These are phyloP conservation scores for Pollenia amentaria DNA, from an alignment of 2,888 invertebrate genomes.

Conservation along the genomic window DNA sequence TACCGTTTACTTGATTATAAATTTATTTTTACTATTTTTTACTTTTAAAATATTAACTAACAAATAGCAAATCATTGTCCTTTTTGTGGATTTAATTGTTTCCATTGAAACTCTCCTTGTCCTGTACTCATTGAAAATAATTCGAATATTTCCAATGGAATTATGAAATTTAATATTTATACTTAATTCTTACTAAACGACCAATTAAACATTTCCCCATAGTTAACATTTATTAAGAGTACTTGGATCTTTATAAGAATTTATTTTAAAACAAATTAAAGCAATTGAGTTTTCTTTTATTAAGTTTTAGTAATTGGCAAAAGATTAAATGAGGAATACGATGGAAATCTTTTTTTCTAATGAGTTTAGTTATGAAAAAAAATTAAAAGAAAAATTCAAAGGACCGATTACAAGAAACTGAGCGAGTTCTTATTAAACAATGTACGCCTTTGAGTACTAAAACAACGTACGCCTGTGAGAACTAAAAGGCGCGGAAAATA, in stretches of 20 bases:
- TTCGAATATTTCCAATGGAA: not conserved
- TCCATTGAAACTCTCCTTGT: not conserved
- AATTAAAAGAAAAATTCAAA: not conserved
- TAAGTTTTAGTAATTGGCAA: not conserved
- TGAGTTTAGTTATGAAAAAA: not conserved
- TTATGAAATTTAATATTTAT: slow-evolving; percentile 16
- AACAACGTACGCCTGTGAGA: too few relatives aligned
- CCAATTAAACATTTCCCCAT: not conserved
- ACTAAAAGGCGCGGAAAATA: too few relatives aligned
- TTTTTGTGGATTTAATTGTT: not conserved
- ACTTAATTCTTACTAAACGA: not conserved
- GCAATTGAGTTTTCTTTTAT: not conserved
- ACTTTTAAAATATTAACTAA: too few relatives aligned
- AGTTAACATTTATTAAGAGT: not conserved
- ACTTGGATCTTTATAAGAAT: not conserved
- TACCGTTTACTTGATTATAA: too few relatives aligned
- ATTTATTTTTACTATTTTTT: too few relatives aligned
- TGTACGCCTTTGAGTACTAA: too few relatives aligned
- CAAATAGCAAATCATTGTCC: not conserved
- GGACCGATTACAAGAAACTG: too few relatives aligned
- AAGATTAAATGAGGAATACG: not conserved
- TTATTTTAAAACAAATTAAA: not conserved
- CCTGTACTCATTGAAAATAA: not conserved
- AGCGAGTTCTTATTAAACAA: too few relatives aligned
- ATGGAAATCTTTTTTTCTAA: not conserved